Base-by-base conservation (phyloP, 2,797 vertebrate species). In the Enteromius anoplus region DNA sequence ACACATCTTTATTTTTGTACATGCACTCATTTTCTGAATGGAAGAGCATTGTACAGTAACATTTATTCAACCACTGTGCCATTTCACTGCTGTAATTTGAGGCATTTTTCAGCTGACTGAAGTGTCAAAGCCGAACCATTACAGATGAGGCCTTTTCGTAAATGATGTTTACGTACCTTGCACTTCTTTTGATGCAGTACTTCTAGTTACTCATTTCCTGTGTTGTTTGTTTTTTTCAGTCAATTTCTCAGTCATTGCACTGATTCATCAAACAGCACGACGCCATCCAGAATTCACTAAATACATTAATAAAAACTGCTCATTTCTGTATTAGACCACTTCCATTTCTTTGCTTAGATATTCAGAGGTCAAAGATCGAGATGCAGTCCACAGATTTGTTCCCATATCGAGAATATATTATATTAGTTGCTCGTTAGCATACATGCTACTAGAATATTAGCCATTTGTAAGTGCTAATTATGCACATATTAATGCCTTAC, bases 201-300 rank as follows among this genome's bases (percentile, higher is more conserved):
- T 69, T 34, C 32, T 4, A 66, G 32, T 40, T 75, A 78, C 75
- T 78, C 60, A 78, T 78, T 49, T 78, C 75, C 75, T 64, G 60
- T 65, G 34, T 23, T 75, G 75, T 78, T 62, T 78, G 75, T 34
- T 78, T 65, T 42, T 49, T 21, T 37, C 11, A 78, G 17, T 66
- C 76, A 51, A 12, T 78, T 78, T 21, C 60, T 78, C 58, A 47
- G 32, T 40, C 3, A 19, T 29, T 17, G 10, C 4, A 2, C 62
- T 78, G 62, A 78, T 66, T 66, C 76, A 68, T 53, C 62, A 32
- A 51, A 49, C 26, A 78, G 42, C 23, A 62, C 45, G 55, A 19
- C 8, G 0, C 23, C n/a, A 62, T 76, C n/a, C 37, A 45, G 15
- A 69, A 42, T n/a, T 14, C 29, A 26, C 7, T 71, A 26, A 15